Evolutionary conservation across 2,797 vertebrate genomes (phyloP).

Genomic region (Neosalanx taihuensis): DNA sequence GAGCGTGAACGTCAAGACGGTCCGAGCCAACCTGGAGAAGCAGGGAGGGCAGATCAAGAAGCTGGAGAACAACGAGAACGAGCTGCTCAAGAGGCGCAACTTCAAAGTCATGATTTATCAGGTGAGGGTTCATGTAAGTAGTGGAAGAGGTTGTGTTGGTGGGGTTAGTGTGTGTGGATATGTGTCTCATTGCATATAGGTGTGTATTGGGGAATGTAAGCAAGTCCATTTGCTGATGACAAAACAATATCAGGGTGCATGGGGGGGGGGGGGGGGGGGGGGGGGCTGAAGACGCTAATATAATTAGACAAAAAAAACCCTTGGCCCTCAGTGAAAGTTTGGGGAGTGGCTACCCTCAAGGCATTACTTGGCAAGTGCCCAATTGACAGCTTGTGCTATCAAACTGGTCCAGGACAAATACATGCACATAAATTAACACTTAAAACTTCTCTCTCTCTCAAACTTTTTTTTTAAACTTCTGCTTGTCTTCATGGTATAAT

Average conservation of each 20-base stretch:
- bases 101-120: slow-evolving; percentile 99
- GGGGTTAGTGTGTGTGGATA: slow-evolving; percentile 8
- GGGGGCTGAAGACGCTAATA: neutral
- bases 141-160: neutral
- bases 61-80: slow-evolving; percentile 92
- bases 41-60: slow-evolving; percentile 95
- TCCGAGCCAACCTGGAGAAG: slow-evolving; percentile 92
- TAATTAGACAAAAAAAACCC: neutral
- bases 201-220: neutral
- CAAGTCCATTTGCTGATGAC: neutral
- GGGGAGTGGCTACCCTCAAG: slow-evolving; percentile 30
- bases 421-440: neutral
- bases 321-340: neutral
- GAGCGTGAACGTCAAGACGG: slow-evolving; percentile 95
- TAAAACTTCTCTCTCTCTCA: neutral
- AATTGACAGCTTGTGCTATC: slow-evolving; percentile 19
- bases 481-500: neutral
- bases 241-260: neutral
- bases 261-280: neutral
- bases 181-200: neutral
- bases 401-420: slow-evolving; percentile 6
- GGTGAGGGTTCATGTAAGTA: slow-evolving; percentile 71
- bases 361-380: slow-evolving; percentile 16
- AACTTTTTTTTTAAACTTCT: neutral
- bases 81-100: slow-evolving; percentile 94